Evolutionary conservation across 2,888 invertebrate genomes (phyloP).

Genomic region (Dioctria linearis): DNA sequence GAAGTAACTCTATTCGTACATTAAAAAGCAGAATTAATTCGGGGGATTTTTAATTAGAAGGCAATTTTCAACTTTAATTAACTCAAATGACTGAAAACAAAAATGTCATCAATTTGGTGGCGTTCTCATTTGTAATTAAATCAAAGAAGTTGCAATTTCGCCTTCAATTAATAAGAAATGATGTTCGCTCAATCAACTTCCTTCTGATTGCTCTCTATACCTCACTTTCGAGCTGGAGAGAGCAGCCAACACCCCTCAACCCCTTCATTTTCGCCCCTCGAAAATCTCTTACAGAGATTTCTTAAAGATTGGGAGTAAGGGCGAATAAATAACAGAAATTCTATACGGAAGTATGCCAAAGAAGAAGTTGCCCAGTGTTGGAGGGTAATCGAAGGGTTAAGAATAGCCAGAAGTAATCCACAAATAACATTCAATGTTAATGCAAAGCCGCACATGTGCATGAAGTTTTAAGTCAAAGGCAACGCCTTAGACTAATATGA

Average conservation of each 20-base stretch:
- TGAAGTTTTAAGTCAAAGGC: conserved; percentile 54
- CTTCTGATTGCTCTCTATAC: conserved; percentile 54
- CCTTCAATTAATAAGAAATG: conserved; percentile 63
- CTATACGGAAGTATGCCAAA: neutral
- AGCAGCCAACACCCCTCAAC: neutral
- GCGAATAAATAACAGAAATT: conserved; percentile 31
- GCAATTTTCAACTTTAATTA: conserved; percentile 58
- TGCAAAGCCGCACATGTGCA: conserved; percentile 51
- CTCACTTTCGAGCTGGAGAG: neutral
- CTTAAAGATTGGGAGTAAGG: neutral
- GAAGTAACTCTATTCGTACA: no score
- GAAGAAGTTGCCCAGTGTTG: conserved; percentile 19
- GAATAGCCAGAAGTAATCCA: conserved; percentile 56
- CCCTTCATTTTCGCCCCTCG: neutral
- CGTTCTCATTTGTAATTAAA: conserved; percentile 61
- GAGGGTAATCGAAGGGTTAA: conserved; percentile 53
- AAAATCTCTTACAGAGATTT: conserved; percentile 34
- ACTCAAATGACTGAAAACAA: conserved; percentile 58
- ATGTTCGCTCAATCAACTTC: conserved; percentile 60
- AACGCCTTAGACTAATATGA: conserved; percentile 53
- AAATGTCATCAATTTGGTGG: conserved; percentile 55
- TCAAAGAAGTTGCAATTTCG: conserved; percentile 62
- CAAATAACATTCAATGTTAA: conserved; percentile 55
- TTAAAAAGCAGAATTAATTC: conserved; percentile 15
- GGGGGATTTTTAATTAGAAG: conserved; percentile 56